Evolutionary conservation across 2,888 invertebrate species (phyloP), one percentile per base, ranked within the genome.

Genomic region (Drosophila villosipedis): DNA sequence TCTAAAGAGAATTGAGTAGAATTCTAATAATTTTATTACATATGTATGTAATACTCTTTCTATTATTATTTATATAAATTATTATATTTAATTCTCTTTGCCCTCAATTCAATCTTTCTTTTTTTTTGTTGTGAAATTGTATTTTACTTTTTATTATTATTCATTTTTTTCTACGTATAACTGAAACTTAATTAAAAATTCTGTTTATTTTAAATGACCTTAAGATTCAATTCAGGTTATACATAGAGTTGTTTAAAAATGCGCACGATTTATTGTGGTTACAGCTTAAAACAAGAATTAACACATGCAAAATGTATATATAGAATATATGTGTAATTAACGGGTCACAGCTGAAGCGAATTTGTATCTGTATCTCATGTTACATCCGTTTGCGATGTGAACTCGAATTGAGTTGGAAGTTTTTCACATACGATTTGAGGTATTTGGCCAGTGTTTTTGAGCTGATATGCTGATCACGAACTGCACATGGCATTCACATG

Each of bases 391-490:
- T 57, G 59, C 53, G 37, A 50, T 62, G 54, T 61, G 67, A 53
- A 67, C 70, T 43, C 60, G 47, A 66, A 66, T 55, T 39, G 25
- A 52, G 63, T 53, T 57, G 39, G 47, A 53, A 49, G 58, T 72
- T 72, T 72, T 63, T 70, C 73, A 50, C 73, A 66, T 73, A 61
- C 43, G 37, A 58, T 59, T 62, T 49, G 16, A 64, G 59, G 68
- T 67, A 73, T 73, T 73, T 79, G 57, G 64, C 62, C 59, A 69
- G 79, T 73, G 78, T 65, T 41, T 74, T 57, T 47, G 6, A 68
- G 62, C 76, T 73, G 78, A 79, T 68, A 75, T 68, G 63, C 55
- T 53, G 75, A 75, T 81, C 79, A 75, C 76, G 71, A 76, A 62
- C 58, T 76, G 61, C 80, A 72, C 73, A 72, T 79, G 76, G 69